phyloP scores from a whole-genome alignment of 2,888 invertebrate genomes.

The Heliconius charithonia region DNA sequence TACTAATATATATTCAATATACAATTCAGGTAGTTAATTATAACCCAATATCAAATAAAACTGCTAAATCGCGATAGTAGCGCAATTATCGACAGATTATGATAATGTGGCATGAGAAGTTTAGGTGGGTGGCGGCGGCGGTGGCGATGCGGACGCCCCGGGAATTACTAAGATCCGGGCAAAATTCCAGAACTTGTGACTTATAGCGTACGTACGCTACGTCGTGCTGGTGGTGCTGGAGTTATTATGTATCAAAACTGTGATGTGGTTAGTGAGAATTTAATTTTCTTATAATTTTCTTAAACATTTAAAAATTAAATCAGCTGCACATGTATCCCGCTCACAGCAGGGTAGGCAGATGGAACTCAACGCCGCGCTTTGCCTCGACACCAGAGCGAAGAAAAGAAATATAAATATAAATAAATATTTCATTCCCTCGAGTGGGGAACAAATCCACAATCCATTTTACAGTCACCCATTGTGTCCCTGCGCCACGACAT shows the following conservation, averaged over 20 bases:
- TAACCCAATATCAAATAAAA: slow-evolving; percentile 18
- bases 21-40: not conserved
- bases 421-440: too few species aligned
- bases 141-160: slow-evolving; percentile 32
- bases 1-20: not conserved
- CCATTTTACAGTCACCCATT: too few species aligned
- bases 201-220: slow-evolving; percentile 33
- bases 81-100: slow-evolving; percentile 38
- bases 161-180: slow-evolving; percentile 48
- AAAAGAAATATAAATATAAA: too few species aligned
- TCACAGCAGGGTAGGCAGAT: too few species aligned
- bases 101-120: slow-evolving; percentile 32
- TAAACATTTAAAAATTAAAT: too few species aligned
- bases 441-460: too few species aligned
- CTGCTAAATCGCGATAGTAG: slow-evolving; percentile 28
- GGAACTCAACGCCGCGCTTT: too few species aligned
- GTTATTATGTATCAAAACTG: not conserved
- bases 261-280: not conserved
- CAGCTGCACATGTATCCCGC: too few species aligned
- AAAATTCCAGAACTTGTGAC: slow-evolving; percentile 46
- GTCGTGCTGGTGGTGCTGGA: not conserved
- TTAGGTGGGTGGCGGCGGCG: slow-evolving; percentile 6
- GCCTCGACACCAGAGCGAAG: too few species aligned
- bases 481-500: too few species aligned
- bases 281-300: too few species aligned